Percentiles rank a stretch among this genome's conserved stretches.
These are phyloP conservation scores for Aplidium turbinatum DNA, from an alignment of 23 tunicate species.

Conservation along the genomic window DNA sequence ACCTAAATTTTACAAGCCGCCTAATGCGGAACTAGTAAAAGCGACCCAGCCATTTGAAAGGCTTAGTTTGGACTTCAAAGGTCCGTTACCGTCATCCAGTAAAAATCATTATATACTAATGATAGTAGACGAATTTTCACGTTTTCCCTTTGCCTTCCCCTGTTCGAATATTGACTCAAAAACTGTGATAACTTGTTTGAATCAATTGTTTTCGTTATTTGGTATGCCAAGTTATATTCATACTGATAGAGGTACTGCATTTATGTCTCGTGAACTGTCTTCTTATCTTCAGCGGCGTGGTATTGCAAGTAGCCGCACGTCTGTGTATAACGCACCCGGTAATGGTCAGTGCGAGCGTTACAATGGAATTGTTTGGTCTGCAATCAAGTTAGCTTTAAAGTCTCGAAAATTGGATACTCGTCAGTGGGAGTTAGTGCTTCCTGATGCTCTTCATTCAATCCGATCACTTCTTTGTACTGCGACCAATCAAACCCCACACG, in stretches of 20 bases:
- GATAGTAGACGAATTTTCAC: slow-evolving; percentile 18
- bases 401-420: slow-evolving; percentile 1
- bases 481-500: slow-evolving; percentile 27
- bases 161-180: background rate
- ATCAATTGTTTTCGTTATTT: slow-evolving; percentile 8
- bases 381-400: slow-evolving; percentile 6
- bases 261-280: slow-evolving; percentile 1
- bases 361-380: slow-evolving; percentile 18
- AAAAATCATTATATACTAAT: slow-evolving; percentile 16
- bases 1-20: slow-evolving; percentile 30
- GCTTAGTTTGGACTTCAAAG: slow-evolving; percentile 12
- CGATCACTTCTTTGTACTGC: slow-evolving; percentile 14
- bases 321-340: slow-evolving; percentile 23
- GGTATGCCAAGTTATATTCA: slow-evolving; percentile 8
- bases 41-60: slow-evolving; percentile 22
- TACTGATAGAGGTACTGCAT: slow-evolving; percentile 25
- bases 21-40: slow-evolving; percentile 7
- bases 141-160: slow-evolving; percentile 27
- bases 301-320: slow-evolving; percentile 12
- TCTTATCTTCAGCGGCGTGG: slow-evolving; percentile 2
- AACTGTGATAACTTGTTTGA: background rate
- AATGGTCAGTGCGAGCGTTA: slow-evolving; percentile 32
- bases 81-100: slow-evolving; percentile 16
- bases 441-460: slow-evolving; percentile 18
- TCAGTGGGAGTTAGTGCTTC: slow-evolving; percentile 20